Evolutionary conservation across 2,888 invertebrate species (phyloP), one percentile per base, ranked within the genome.

Genomic region (Carcina quercana): DNA sequence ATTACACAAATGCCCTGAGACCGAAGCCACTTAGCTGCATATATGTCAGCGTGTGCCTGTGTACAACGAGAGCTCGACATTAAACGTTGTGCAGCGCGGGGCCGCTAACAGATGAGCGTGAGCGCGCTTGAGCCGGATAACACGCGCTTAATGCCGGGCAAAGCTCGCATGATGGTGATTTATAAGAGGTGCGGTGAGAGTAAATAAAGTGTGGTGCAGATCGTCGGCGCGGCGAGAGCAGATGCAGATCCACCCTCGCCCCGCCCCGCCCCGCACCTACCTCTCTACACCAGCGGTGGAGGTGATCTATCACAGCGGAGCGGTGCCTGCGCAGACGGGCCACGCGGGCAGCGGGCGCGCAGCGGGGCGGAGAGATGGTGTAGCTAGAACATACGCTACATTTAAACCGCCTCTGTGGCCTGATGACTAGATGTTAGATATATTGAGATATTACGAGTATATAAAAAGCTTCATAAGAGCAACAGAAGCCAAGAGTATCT

Each of bases 181-280:
- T 61, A 60, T 62, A 59, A 42, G n/a, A n/a, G n/a, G n/a, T n/a
- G n/a, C n/a, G n/a, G n/a, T 33, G 49, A 51, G 48, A 43, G 59
- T 64, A 69, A 70, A 67, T 64, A 69, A 64, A 64, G 59, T 63
- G 64, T 61, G 64, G 59, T 61, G 64, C 59, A 63, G 61, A 64
- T 59, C 61, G 59, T 49, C 50, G 47, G 53, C 53, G 43, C 42
- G 50, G 35, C 50, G 59, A 66, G 65, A 72, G 67, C 60, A 63
- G 67, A 73, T 70, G 74, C 70, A 71, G 67, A 68, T 60, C 51
- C 48, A 52, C 49, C 59, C 56, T 64, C 65, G 67, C 54, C 10
- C 22, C 30, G 22, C 8, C 45, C 53, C 71, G 67, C 72, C 68
- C 66, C 60, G 55, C 59, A 75, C 74, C 74, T 61, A 71, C 75